Base-by-base conservation (phyloP, 2,113 vertebrate genomes). In the Sinocyclocheilus grahami region DNA sequence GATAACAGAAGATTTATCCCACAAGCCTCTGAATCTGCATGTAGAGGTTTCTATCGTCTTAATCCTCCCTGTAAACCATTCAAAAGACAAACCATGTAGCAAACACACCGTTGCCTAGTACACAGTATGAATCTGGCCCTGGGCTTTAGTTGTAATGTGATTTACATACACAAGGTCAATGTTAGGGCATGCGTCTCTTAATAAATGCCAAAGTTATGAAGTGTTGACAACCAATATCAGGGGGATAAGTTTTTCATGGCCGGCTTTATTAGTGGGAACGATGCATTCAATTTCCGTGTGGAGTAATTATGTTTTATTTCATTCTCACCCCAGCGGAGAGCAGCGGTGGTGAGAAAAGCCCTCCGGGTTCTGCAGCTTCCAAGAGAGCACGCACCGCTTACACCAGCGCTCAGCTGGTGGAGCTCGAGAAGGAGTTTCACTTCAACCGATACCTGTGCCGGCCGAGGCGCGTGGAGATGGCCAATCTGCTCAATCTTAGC, bases 141-240 rank as follows among this genome's bases (percentile, higher is more conserved):
- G 86, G 91, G 91, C 82, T 88, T 92, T 90, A 90, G 90, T 88
- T 85, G 93, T 97, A 96, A 98, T 97, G 96, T 94, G 97, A 98
- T 99, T 97, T 97, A 95, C 95, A 96, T 95, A 96, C 95, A 95
- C 92, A 94, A 87, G 95, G 96, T 95, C 96, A 96, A 92, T 93
- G 92, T 90, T 90, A 91, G 94, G 95, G 94, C 95, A 92, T 94
- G 93, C 93, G 93, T 92, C 96, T 97, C 96, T 98, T 98, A 99
- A 99, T 99, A 99, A 99, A 96, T 95, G 97, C 93, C 97, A 96
- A 93, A 93, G 95, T 97, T 97, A 98, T 97, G 96, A 97, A 98
- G 96, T 94, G 96, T 95, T 95, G 94, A 95, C 93, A 96, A 95
- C 96, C 96, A 96, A 97, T 95, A 95, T 95, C 91, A 94, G 86